phyloP scores from a whole-genome alignment of 2,797 vertebrate genomes.

The Fistularia commersonii region DNA sequence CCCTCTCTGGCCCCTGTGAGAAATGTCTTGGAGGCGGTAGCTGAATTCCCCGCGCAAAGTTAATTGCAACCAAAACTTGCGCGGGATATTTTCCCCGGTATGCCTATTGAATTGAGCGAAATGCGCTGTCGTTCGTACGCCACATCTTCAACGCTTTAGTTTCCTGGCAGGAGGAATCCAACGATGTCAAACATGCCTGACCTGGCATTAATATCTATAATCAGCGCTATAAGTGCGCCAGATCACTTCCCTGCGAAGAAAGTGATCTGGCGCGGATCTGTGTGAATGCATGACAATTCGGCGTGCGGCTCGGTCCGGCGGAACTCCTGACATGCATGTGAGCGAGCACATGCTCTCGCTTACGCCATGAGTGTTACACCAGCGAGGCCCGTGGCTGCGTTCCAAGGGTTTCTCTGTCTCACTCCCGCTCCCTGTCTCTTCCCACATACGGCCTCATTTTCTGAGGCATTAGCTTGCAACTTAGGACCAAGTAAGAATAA shows the following conservation, averaged over 20 bases:
- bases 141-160: too few species aligned
- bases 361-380: constrained; percentile 1
- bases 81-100: too few species aligned
- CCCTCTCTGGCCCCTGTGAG: too few species aligned
- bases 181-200: too few species aligned
- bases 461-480: constrained; percentile 17
- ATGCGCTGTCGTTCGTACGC: too few species aligned
- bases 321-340: constrained; percentile 15
- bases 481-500: constrained; percentile 42
- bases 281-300: background rate
- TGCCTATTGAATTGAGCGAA: too few species aligned
- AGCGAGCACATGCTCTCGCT: constrained; percentile 22
- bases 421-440: background rate
- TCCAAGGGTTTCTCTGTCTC: constrained; percentile 6
- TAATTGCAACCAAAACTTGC: too few species aligned
- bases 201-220: background rate
- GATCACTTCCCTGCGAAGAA: constrained; percentile 24
- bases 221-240: background rate
- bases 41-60: background rate
- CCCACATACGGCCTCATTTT: constrained; percentile 14
- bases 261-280: too few species aligned
- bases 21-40: background rate
- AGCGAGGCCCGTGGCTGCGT: constrained; percentile 7
- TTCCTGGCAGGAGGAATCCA: too few species aligned
- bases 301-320: background rate